Evolutionary conservation across 2,113 vertebrate species (phyloP).

Genomic region (Thalassoma bifasciatum): DNA sequence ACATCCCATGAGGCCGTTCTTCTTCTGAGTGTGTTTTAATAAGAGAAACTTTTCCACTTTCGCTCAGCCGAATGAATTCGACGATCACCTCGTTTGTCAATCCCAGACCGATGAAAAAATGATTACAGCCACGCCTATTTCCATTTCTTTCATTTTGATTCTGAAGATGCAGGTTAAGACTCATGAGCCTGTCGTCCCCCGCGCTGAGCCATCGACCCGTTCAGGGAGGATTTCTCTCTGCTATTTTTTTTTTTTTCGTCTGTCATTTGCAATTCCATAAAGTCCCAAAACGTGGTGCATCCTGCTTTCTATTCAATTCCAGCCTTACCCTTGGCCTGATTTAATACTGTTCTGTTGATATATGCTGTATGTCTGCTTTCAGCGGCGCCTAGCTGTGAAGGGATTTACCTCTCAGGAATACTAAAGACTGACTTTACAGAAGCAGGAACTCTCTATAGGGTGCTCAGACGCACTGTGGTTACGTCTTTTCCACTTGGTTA

Average conservation of each 20-base stretch:
- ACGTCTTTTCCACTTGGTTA: slow-evolving; percentile 17
- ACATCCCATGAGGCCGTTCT: neutral
- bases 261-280: slow-evolving; percentile 60
- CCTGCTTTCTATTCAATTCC: slow-evolving; percentile 68
- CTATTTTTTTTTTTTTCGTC: neutral
- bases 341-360: slow-evolving; percentile 68
- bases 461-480: slow-evolving; percentile 2
- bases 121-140: slow-evolving; percentile 17
- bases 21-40: slow-evolving; percentile 32
- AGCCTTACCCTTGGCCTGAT: slow-evolving; percentile 71
- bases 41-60: slow-evolving; percentile 12
- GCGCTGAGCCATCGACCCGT: slow-evolving; percentile 24
- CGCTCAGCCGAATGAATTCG: slow-evolving; percentile 10
- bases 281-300: slow-evolving; percentile 48
- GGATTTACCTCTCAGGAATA: slow-evolving; percentile 67
- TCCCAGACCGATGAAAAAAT: neutral
- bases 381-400: slow-evolving; percentile 44
- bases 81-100: neutral
- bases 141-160: slow-evolving; percentile 27
- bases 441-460: slow-evolving; percentile 26
- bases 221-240: slow-evolving; percentile 35
- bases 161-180: slow-evolving; percentile 40
- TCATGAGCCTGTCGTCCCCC: slow-evolving; percentile 8
- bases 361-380: slow-evolving; percentile 61
- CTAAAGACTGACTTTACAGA: slow-evolving; percentile 55